phyloP scores from a whole-genome alignment of 2,113 vertebrate genomes.

The Gadus chalcogrammus region DNA sequence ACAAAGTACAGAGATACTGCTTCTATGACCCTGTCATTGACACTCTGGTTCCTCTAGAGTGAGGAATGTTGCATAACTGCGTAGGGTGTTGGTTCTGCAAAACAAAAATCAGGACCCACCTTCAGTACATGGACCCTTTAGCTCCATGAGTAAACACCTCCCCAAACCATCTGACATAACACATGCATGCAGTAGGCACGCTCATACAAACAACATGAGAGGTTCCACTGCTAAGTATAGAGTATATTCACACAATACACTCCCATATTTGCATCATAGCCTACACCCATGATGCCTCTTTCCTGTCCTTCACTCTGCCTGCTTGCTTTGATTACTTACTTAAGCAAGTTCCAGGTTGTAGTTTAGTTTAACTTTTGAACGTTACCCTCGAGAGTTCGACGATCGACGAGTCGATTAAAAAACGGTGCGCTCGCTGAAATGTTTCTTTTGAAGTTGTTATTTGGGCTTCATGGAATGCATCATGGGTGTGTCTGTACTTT shows the following conservation, averaged over 20 bases:
- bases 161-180: constrained; percentile 8
- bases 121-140: background rate
- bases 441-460: background rate
- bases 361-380: constrained; percentile 7
- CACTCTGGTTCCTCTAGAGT: constrained; percentile 29
- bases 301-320: constrained; percentile 3
- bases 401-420: background rate
- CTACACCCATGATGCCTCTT: constrained; percentile 22
- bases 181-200: background rate
- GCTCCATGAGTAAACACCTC: background rate
- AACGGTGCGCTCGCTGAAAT: background rate
- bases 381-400: background rate
- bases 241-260: constrained; percentile 11
- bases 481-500: constrained; percentile 68
- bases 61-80: constrained; percentile 43
- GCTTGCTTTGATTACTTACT: constrained; percentile 1
- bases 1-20: background rate
- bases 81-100: constrained; percentile 49
- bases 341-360: too few species aligned
- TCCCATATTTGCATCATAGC: constrained; percentile 37
- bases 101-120: constrained; percentile 22
- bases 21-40: background rate
- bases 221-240: constrained; percentile 5
- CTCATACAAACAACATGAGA: background rate
- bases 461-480: constrained; percentile 38